Base-by-base conservation (phyloP, 2,888 invertebrate genomes). In the Penaeus monodon region DNA sequence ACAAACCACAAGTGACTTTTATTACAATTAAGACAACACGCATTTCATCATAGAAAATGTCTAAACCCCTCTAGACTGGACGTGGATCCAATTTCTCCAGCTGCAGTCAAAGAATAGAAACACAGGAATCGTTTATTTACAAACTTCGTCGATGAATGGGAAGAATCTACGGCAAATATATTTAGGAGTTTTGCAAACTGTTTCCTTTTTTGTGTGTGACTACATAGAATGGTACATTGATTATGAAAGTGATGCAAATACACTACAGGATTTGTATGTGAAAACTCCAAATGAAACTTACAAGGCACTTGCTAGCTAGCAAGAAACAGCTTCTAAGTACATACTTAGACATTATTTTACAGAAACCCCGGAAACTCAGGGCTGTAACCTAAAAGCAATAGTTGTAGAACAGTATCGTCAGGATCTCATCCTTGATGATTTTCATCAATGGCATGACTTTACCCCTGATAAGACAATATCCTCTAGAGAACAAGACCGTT, bases 381-480 rank as follows among this genome's bases (percentile, higher is more conserved):
- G 82, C 33, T 82, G 44, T 70, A 66, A 81, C 29, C 66, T 68
- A 2, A 86, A 76, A 49, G 27, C 49, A 20, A 77, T 86, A 10
- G 77, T 20, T 66, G 77, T 68, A 33, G 86, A 78, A 29, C 66
- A 82, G 10, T 66, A 86, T 33, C 63, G 66, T 3, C 65, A 81
- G 33, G 82, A 86, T 22, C 49, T 27, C 2, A 82, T 86, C 29
- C 33, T 82, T 14, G 82, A 68, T 63, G 68, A n/a, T 82, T 14
- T 86, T 82, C 38, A 86, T 86, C 17, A 80, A 63, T 3, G 33
- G 4, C 33, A 38, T 38, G 6, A 6, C 33, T 38, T 38, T 6
- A 38, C 33, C 33, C 33, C 33, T 38, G 33, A 38, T 38, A 38
- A 1, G 33, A 38, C 2, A 38, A 38, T 38, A 4, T 38, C 33